These are phyloP conservation scores for Takifugu rubripes DNA, from an alignment of 2,797 vertebrate genomes.

Conservation along the genomic window DNA sequence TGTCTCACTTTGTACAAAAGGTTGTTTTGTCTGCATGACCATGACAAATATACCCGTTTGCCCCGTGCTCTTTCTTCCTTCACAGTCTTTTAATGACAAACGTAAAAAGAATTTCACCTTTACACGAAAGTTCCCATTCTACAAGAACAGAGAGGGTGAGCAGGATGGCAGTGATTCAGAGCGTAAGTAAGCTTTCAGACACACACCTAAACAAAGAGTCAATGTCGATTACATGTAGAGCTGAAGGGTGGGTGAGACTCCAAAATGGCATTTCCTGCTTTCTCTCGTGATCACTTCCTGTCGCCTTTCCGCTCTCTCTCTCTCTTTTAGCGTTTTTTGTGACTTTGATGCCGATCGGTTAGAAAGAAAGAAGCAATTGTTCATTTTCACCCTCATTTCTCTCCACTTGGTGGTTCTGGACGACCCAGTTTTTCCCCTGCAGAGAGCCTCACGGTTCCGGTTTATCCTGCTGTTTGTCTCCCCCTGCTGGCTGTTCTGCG, in stretches of 20 bases:
- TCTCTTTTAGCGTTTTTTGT: slow-evolving; percentile 2
- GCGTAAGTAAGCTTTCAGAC: slow-evolving; percentile 86
- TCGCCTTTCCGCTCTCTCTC: slow-evolving; percentile 56
- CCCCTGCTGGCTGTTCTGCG: slow-evolving; percentile 42
- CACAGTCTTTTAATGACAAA: slow-evolving; percentile 99
- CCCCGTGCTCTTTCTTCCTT: slow-evolving; percentile 95
- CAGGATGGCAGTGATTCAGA: slow-evolving; percentile 95
- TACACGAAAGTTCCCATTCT: slow-evolving; percentile 99
- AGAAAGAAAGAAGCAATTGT: slow-evolving; percentile 21
- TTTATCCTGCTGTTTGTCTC: slow-evolving; percentile 16
- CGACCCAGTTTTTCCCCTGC: slow-evolving; percentile 25
- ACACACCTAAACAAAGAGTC: slow-evolving; percentile 37
- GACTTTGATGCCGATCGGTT: slow-evolving; percentile 31
- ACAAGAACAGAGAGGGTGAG: slow-evolving; percentile 99
- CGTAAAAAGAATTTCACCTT: slow-evolving; percentile 99
- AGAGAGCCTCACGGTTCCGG: slow-evolving; percentile 4
- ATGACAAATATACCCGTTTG: slow-evolving; percentile 93
- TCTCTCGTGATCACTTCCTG: slow-evolving; percentile 42
- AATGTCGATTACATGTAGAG: slow-evolving; percentile 50
- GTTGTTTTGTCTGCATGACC: slow-evolving; percentile 94
- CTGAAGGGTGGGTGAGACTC: slow-evolving; percentile 33
- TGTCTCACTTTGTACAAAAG: slow-evolving; percentile 80
- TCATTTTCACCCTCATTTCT: slow-evolving; percentile 3
- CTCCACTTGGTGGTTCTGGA: slow-evolving; percentile 16
- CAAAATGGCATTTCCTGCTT: slow-evolving; percentile 66